Percentiles rank a stretch among this genome's conserved stretches.
Evolutionary conservation across 2,888 invertebrate species (phyloP).

Genomic region (Phoenoteleia sp.): DNA sequence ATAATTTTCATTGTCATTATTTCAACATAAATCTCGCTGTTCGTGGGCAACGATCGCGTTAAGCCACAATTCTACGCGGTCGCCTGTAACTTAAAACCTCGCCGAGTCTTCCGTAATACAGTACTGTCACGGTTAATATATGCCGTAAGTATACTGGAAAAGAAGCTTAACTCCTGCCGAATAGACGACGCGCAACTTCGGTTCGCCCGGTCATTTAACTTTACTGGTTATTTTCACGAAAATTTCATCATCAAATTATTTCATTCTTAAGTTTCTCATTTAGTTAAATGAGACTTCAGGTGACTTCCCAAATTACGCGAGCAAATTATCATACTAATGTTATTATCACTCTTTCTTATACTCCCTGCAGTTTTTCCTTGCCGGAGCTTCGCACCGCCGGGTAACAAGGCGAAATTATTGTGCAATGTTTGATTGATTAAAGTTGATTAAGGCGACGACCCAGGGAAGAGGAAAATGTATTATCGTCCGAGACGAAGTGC

Average conservation of each 20-base stretch:
- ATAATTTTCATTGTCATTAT: conserved; percentile 75
- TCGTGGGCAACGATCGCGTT: conserved; percentile 21
- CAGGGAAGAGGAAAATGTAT: no score
- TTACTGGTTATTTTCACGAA: conserved; percentile 34
- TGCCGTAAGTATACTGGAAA: conserved; percentile 46
- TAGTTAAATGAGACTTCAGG: conserved; percentile 45
- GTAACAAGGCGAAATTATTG: no score
- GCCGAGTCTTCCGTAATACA: conserved; percentile 36
- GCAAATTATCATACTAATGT: conserved; percentile 51
- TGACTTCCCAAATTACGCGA: conserved; percentile 36
- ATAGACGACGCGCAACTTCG: conserved; percentile 46
- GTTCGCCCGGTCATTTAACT: conserved; percentile 44
- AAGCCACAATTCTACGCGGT: conserved; percentile 31
- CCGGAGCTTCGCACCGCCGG: no score
- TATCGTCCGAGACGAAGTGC: no score
- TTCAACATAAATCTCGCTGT: conserved; percentile 35
- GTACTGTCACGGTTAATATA: conserved; percentile 51
- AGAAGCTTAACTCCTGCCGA: conserved; percentile 34
- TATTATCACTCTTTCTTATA: conserved; percentile 29
- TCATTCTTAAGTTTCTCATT: conserved; percentile 48
- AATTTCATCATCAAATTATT: conserved; percentile 53
- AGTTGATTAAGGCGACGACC: no score
- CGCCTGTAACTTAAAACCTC: conserved; percentile 23
- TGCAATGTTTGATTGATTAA: no score
- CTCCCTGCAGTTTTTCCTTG: no score